Percentiles rank a stretch among this genome's conserved stretches.
These are phyloP conservation scores for Cricetomys ansorgei DNA, from an alignment of 2,113 vertebrate genomes.

Conservation along the genomic window DNA sequence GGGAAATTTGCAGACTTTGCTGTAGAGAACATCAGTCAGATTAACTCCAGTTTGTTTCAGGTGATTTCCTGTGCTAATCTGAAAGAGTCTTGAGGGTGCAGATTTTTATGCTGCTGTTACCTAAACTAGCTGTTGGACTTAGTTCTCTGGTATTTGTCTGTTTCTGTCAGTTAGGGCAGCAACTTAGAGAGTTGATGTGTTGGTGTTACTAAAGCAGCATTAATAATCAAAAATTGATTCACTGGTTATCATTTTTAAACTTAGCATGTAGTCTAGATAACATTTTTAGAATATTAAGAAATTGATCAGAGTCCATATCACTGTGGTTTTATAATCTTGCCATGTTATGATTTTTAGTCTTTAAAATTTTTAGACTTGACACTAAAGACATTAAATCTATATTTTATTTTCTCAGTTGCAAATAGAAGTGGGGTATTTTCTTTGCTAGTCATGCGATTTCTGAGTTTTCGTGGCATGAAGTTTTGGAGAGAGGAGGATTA, in stretches of 20 bases:
- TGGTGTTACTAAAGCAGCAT: neutral
- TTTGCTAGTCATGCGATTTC: neutral
- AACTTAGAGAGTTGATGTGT: neutral
- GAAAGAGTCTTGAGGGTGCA: neutral
- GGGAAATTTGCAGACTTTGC: neutral
- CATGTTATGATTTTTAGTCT: neutral
- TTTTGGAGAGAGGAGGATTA: neutral
- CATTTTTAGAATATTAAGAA: slow-evolving; percentile 8
- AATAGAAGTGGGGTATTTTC: slow-evolving; percentile 28
- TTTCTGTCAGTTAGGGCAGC: neutral
- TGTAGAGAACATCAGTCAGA: neutral
- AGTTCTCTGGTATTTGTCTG: neutral
- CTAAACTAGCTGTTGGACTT: neutral
- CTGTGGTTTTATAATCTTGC: neutral
- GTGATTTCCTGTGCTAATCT: neutral
- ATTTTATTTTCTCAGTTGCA: slow-evolving; percentile 44
- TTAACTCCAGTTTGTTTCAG: slow-evolving; percentile 40
- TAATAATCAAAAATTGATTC: neutral
- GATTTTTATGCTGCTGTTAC: neutral
- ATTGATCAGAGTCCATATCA: neutral
- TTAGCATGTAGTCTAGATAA: slow-evolving; percentile 4
- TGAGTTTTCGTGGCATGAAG: neutral
- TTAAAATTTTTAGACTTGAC: slow-evolving; percentile 35
- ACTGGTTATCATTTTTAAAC: neutral
- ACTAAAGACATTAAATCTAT: slow-evolving; percentile 21